phyloP scores from a whole-genome alignment of 2,113 vertebrate species.

The Pygoscelis antarcticus region DNA sequence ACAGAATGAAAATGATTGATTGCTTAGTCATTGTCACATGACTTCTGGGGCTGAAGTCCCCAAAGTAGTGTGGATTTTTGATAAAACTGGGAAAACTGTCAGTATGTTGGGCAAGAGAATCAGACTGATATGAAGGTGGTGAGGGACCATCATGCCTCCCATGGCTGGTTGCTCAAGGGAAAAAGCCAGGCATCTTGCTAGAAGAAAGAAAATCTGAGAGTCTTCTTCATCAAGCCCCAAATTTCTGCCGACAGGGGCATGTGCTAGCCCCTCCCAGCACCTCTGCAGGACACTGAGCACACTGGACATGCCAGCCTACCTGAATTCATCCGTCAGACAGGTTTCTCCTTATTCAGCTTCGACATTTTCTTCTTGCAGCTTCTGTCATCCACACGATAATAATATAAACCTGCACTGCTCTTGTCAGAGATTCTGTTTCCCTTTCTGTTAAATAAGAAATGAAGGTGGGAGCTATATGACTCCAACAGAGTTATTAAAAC shows the following conservation, averaged over 20 bases:
- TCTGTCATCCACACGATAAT: background rate
- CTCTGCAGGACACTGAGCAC: background rate
- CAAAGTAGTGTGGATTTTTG: background rate
- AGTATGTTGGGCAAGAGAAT: background rate
- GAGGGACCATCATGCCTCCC: background rate
- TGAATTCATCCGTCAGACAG: background rate
- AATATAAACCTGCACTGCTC: background rate
- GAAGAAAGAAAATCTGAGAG: background rate
- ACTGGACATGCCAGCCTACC: background rate
- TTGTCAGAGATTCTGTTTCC: background rate
- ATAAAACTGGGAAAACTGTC: background rate
- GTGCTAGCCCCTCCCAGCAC: background rate
- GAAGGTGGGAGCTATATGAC: background rate
- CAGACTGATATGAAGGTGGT: background rate
- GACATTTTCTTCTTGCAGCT: background rate
- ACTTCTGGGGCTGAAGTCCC: background rate
- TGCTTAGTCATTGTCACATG: background rate
- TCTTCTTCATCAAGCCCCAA: background rate
- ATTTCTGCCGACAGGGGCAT: background rate
- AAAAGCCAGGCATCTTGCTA: background rate
- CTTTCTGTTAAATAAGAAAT: background rate
- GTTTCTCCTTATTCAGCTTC: background rate
- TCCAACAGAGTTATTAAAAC: background rate
- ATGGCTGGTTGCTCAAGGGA: background rate
- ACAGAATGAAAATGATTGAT: background rate